phyloP scores from a whole-genome alignment of 2,888 invertebrate genomes.

The Piscicola geometra region DNA sequence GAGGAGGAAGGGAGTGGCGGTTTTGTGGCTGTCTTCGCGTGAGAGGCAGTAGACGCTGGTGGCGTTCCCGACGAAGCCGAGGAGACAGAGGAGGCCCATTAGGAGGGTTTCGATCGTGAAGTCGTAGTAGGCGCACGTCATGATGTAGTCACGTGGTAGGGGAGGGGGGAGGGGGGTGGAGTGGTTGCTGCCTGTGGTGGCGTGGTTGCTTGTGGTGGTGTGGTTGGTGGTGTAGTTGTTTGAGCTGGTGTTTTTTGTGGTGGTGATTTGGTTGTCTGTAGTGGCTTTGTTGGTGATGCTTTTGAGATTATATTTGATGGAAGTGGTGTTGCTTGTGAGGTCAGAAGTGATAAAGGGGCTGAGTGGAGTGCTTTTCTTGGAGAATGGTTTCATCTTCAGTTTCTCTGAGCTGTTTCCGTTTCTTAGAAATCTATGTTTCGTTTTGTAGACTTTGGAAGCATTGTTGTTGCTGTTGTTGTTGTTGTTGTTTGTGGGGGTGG shows the following conservation, averaged over 20 bases:
- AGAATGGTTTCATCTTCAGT: not conserved
- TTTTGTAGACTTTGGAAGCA: not conserved
- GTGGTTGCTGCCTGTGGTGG: not conserved
- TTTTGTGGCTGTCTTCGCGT: constrained; percentile 41
- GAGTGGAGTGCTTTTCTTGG: no score
- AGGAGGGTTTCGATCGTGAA: constrained; percentile 44
- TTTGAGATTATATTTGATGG: not conserved
- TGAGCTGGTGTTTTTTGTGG: not conserved
- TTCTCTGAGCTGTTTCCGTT: no score
- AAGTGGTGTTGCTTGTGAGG: not conserved
- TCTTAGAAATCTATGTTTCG: no score
- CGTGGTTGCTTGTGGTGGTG: not conserved
- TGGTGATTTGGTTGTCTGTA: not conserved
- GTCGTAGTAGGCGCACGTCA: constrained; percentile 40
- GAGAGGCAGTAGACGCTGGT: constrained; percentile 43
- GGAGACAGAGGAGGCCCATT: constrained; percentile 43
- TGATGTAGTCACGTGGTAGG: constrained; percentile 1
- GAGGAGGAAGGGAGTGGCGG: constrained; percentile 45
- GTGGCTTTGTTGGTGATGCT: not conserved
- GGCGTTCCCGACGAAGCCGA: constrained; percentile 44
- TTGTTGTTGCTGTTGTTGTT: not conserved
- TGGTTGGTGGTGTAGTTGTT: not conserved
- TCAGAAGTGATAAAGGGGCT: not conserved
- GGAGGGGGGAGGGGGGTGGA: not conserved
- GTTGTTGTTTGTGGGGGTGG: not conserved